Evolutionary conservation across 2,888 invertebrate species (phyloP), one percentile per base, ranked within the genome.

Genomic region (Philopedon plagiatum): DNA sequence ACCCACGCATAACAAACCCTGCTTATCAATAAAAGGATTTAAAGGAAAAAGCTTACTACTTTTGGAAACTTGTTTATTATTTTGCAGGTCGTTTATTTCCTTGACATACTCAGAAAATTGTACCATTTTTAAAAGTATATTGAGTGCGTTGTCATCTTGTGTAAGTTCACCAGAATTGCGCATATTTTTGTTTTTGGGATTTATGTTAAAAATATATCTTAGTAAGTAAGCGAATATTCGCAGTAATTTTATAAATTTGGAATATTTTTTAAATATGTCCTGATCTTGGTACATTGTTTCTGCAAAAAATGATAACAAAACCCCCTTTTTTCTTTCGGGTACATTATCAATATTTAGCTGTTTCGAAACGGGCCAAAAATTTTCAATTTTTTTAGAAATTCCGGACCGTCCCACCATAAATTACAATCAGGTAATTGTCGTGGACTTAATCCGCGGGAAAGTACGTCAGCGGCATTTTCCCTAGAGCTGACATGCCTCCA

Each of bases 381-480:
- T 19, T 4, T 15, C 8, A 9, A 7, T 1, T 23, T 29, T 8
- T 15, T 3, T 37, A 11, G 32, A 39, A 62, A 68, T 9, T 26
- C 9, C 11, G 71, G 74, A 1, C 71, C 71, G 11, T 71, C 29
- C 74, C 74, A 74, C 74, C 63, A 72, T 8, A 72, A n/a, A 2
- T 19, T 5, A 15, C 49, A 15, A 9, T 32, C n/a, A 32, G 49
- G 2, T 26, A 74, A 46, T 7, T 8, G 11, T 41, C 19, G 5
- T n/a, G 74, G 71, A 39, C 51, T 41, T 1, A 57, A 18, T 2
- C 71, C 74, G n/a, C 74, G 23, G 0, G 71, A 68, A 5, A 74
- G n/a, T 3, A 67, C 51, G 46, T 74, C 74, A 1, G 74, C 58
- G 2, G 76, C 71, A 29, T 77, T 77, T 5, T 71, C 54, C n/a